Base-by-base conservation (phyloP, 2,888 invertebrate species). In the Hirtodrosophila duncani region DNA sequence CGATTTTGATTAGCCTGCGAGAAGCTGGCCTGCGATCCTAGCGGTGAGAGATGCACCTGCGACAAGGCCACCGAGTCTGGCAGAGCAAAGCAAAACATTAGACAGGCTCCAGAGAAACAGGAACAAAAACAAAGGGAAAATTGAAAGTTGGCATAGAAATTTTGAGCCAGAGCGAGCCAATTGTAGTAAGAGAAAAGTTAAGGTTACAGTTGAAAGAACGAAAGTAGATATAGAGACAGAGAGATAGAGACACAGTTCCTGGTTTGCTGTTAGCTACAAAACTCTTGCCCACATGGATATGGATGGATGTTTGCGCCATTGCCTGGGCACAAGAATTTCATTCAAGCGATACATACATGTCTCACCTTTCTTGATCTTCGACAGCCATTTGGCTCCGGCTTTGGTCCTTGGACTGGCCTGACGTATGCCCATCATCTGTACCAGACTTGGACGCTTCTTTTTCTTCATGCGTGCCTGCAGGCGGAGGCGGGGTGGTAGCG, bases 351-450 rank as follows among this genome's bases (percentile, higher is more conserved):
- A 93, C 43, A 94, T 92, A 83, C 83, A 81, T 83, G 82, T 84
- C 87, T 94, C 94, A 62, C 93, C 93, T 83, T 94, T 93, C 85
- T 94, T 94, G 72, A 95, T 93, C 87, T 95, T 95, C 38, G 94
- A 93, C 51, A 95, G 88, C 95, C 95, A 95, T 83, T 95, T 95
- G 66, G 93, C 93, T 21, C 95, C 95, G 77, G 95, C 94, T 87
- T 94, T 95, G 6, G 94, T 93, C 52, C 95, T 89, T 7, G 95
- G 94, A 80, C 94, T 94, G 86, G 94, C 89, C 81, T 91, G 90
- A 57, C 93, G 89, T 63, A 94, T 92, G 63, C 90, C 91, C 89
- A 95, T 93, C 89, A 95, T 91, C 85, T 94, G 93, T 42, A 94
- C 93, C 82, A 95, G 88, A 83, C 94, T 95, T 58, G 94, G 94